These are phyloP conservation scores for Poecilia gillii DNA, from an alignment of 2,797 vertebrate genomes.

Conservation along the genomic window DNA sequence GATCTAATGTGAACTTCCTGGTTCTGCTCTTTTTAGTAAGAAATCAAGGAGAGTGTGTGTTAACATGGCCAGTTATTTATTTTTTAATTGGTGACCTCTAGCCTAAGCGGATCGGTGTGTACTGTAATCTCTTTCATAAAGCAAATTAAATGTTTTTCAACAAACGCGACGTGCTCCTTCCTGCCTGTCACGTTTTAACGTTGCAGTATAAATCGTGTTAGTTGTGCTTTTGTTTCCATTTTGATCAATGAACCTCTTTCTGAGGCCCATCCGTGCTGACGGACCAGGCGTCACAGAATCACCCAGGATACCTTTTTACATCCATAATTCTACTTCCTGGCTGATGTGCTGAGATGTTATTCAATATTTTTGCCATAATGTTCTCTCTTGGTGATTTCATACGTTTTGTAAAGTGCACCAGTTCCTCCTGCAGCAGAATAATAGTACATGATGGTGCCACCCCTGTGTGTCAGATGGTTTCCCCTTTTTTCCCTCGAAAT, in stretches of 20 bases:
- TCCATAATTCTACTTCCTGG: background rate
- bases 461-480: background rate
- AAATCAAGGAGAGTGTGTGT: conserved; percentile 66
- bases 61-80: conserved; percentile 86
- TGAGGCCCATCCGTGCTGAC: background rate
- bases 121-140: conserved; percentile 81
- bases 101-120: conserved; percentile 77
- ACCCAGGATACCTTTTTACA: background rate
- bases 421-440: background rate
- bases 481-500: background rate
- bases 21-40: conserved; percentile 71
- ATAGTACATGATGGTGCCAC: background rate
- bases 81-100: conserved; percentile 81
- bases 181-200: conserved; percentile 1
- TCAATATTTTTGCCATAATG: background rate
- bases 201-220: background rate
- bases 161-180: conserved; percentile 23
- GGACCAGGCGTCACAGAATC: background rate
- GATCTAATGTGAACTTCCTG: conserved; percentile 64
- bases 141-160: conserved; percentile 80
- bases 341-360: background rate
- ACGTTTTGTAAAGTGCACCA: background rate
- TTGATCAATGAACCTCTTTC: background rate
- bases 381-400: background rate
- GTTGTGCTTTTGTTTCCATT: background rate